phyloP scores from a whole-genome alignment of 2,888 invertebrate genomes.

The Apamea sordens region DNA sequence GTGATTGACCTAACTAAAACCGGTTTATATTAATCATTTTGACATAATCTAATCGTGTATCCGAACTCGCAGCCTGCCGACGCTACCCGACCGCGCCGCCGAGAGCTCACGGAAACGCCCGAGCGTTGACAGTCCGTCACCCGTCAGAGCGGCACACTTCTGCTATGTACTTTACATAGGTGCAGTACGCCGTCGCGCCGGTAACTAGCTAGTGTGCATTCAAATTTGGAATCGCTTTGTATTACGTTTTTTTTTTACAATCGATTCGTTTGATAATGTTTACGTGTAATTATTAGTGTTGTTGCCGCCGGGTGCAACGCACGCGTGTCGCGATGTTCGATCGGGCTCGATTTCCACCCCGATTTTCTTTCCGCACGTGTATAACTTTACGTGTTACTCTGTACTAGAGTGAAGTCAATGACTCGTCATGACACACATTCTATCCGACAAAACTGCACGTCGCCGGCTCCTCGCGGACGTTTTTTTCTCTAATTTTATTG shows the following conservation, averaged over 20 bases:
- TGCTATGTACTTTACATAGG: constrained; percentile 86
- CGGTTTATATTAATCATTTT: constrained; percentile 83
- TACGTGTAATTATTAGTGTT: constrained; percentile 74
- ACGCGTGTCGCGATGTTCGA: constrained; percentile 72
- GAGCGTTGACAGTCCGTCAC: constrained; percentile 88
- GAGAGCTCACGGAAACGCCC: constrained; percentile 78
- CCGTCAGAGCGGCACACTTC: constrained; percentile 86
- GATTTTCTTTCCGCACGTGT: constrained; percentile 82
- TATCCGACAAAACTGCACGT: constrained; percentile 84
- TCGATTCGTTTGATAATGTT: constrained; percentile 73
- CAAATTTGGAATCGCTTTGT: constrained; percentile 75
- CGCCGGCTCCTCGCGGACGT: constrained; percentile 76
- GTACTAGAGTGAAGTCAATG: constrained; percentile 82
- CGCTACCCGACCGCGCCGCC: constrained; percentile 68
- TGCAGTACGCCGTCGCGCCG: constrained; percentile 84
- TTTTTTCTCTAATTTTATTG: constrained; percentile 77
- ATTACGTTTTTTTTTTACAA: constrained; percentile 73
- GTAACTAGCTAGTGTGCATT: constrained; percentile 81
- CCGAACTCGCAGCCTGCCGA: constrained; percentile 70
- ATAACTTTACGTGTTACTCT: constrained; percentile 82
- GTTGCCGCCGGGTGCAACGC: constrained; percentile 69
- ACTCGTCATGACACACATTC: constrained; percentile 90
- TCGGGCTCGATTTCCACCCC: constrained; percentile 70
- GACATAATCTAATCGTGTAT: constrained; percentile 83
- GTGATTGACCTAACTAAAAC: constrained; percentile 85